Percentiles rank a stretch among this genome's conserved stretches.
These are phyloP conservation scores for Eptesicus fuscus DNA, from an alignment of 2,113 vertebrate species.

Conservation along the genomic window DNA sequence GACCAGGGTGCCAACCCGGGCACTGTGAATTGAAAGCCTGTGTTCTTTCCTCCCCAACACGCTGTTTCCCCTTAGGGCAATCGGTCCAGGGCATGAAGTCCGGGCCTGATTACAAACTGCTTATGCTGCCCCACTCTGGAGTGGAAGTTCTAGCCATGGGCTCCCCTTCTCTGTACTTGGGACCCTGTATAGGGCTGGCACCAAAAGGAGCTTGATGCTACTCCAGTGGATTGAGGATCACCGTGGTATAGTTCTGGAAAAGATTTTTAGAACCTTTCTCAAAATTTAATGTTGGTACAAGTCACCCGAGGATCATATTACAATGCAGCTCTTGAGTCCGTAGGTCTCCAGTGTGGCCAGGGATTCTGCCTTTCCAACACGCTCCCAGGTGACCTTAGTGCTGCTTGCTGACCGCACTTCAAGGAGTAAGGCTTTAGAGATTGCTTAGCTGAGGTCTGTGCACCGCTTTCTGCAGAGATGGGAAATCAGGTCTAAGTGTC, in stretches of 20 bases:
- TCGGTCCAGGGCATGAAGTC: background rate
- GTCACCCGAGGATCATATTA: background rate
- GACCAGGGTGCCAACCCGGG: background rate
- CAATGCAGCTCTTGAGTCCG: background rate
- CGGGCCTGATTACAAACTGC: too few relatives aligned
- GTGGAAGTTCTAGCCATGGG: background rate
- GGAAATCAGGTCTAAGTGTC: background rate
- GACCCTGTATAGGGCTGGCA: background rate
- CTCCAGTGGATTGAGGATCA: background rate
- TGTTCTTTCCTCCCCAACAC: background rate
- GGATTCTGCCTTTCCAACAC: background rate
- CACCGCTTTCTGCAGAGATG: background rate
- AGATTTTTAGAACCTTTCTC: background rate
- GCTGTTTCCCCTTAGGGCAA: rapidly evolving
- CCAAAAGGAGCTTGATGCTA: background rate
- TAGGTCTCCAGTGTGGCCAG: background rate
- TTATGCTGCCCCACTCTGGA: background rate
- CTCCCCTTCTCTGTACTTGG: background rate
- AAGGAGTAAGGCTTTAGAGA: background rate
- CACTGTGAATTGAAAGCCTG: background rate
- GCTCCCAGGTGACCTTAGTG: rapidly evolving
- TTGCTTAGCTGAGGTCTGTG: background rate
- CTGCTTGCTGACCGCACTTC: background rate
- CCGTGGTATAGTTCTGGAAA: background rate
- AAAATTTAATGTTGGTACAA: background rate